Evolutionary conservation across 1,140 invertebrate species (phyloP).

Genomic region (Drosophila lacertosa): DNA sequence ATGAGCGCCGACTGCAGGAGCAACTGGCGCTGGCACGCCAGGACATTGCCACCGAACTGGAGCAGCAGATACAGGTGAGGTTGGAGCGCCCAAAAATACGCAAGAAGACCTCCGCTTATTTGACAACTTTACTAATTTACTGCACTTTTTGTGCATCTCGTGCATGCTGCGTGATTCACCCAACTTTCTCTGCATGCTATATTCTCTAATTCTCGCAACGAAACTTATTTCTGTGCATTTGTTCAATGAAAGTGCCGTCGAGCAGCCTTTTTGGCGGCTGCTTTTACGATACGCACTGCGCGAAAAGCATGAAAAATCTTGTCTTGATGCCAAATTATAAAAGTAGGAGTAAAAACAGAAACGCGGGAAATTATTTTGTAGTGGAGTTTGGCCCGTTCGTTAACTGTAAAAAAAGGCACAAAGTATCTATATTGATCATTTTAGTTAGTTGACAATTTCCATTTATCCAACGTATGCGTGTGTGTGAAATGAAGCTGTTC

Average conservation of each 20-base stretch:
- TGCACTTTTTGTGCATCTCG: constrained; percentile 17
- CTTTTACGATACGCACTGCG: constrained; percentile 46
- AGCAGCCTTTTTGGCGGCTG: constrained; percentile 4
- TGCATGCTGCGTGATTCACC: constrained; percentile 43
- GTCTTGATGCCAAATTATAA: constrained; percentile 59
- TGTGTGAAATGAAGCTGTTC: constrained; percentile 29
- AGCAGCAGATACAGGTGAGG: constrained; percentile 87
- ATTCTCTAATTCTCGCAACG: background rate
- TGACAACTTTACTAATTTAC: background rate
- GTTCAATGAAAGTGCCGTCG: constrained; percentile 22
- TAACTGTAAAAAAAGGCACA: constrained; percentile 31
- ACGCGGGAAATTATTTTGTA: constrained; percentile 13
- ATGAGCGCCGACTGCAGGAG: constrained; percentile 85
- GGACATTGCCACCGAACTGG: constrained; percentile 86
- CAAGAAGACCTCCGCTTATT: background rate
- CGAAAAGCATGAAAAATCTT: constrained; percentile 47
- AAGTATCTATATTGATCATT: constrained; percentile 2
- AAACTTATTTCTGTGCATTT: constrained; percentile 17
- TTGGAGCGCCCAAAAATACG: constrained; percentile 1
- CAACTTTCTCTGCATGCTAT: constrained; percentile 6
- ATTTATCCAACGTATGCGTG: constrained; percentile 1
- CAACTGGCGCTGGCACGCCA: constrained; percentile 86
- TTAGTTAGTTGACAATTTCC: constrained; percentile 7
- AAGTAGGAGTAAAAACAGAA: constrained; percentile 14
- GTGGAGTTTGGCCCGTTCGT: constrained; percentile 20